Base-by-base conservation (phyloP, 2,888 invertebrate genomes). In the Quadriops clusia region DNA sequence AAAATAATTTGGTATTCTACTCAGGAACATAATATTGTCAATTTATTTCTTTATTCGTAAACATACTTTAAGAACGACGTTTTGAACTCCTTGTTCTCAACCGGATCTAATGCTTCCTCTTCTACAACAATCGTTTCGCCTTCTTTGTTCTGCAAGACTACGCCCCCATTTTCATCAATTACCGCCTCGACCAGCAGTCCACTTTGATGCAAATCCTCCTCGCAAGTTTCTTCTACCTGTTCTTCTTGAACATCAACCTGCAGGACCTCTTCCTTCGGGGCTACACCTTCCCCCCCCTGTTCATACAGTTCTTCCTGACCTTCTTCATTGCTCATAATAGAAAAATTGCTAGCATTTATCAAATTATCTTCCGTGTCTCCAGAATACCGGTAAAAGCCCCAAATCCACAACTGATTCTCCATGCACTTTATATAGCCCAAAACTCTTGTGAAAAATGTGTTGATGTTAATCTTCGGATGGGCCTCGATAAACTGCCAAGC, bases 371-470 rank as follows among this genome's bases (percentile, higher is more conserved):
- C 45, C 6, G 40, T 38, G 5, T 47, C 48, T 2, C 53, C 54
- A 6, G 38, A 34, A 25, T 46, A 56, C 16, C 55, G 38, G 38
- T 59, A 58, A 32, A 54, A 56, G 7, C 59, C 59, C 59, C 59
- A 59, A 32, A 59, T 58, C 58, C 59, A 59, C 22, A 59, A 33
- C 41, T 59, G 59, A 35, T 57, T 58, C 32, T 59, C 59, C 59
- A 58, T 56, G 25, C 57, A 57, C 32, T 56, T 57, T 23, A 59
- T 55, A 30, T 58, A 59, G 4, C 56, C 56, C 22, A 57, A 39
- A n/a, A 58, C 57, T 41, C 54, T 57, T 3, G 46, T 43, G 32
- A 56, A 58, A 31, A 59, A 58, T 31, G 49, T 47, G 32, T 55
- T 53, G 10, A 58, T 53, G 36, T 59, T 56, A 17, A 58, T 59